A percentile compares a stretch with the other conserved stretches of the same genome.
phyloP scores from a whole-genome alignment of 2,113 vertebrate species.

The Climacteris rufus region DNA sequence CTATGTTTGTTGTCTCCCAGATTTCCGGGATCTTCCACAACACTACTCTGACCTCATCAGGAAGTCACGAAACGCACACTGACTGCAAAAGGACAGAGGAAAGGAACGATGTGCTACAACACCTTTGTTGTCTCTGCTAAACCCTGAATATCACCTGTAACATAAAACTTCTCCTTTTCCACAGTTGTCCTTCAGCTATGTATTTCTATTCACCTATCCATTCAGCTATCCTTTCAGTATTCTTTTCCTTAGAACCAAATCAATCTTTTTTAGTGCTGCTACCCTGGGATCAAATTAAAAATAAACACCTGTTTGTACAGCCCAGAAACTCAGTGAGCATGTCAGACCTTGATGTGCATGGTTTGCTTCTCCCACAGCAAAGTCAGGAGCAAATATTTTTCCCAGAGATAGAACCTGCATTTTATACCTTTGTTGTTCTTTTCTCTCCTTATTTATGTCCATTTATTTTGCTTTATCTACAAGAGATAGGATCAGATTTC shows the following conservation, averaged over 20 bases:
- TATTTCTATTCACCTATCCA: not conserved
- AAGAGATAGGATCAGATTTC: not conserved
- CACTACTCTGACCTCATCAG: not conserved
- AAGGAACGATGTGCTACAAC: not conserved
- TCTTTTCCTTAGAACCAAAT: not conserved
- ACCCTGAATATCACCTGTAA: not conserved
- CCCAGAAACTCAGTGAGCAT: accelerated
- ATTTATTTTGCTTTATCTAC: constrained; percentile 2
- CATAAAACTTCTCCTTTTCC: not conserved
- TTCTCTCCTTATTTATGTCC: not conserved
- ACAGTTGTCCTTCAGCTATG: not conserved
- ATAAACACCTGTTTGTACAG: not conserved
- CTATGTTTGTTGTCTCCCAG: not conserved
- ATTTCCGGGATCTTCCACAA: not conserved
- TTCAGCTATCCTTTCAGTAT: not conserved
- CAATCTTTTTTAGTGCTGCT: not conserved
- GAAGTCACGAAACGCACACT: not conserved
- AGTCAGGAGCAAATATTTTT: not conserved
- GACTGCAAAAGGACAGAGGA: not conserved
- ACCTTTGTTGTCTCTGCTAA: not conserved
- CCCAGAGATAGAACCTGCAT: not conserved
- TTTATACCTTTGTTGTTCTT: not conserved
- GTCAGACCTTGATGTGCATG: not conserved
- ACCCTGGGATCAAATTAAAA: not conserved
- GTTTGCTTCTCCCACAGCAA: not conserved